Base-by-base conservation (phyloP, 2,888 invertebrate genomes). In the Terebella lapidaria region DNA sequence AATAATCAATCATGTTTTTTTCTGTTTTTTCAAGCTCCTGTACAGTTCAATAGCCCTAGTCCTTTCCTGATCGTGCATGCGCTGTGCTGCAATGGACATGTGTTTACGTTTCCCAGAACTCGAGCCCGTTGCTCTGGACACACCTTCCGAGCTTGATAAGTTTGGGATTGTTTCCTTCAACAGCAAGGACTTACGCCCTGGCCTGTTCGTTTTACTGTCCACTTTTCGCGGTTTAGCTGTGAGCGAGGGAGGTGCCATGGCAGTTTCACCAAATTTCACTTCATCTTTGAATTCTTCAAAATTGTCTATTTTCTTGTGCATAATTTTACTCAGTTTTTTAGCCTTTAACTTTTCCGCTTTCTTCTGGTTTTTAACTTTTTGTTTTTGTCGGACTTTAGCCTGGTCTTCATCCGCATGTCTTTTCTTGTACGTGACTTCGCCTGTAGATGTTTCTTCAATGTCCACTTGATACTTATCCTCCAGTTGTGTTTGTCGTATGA, bases 181-280 rank as follows among this genome's bases (percentile, higher is more conserved):
- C n/a, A n/a, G 42, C 42, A 10, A n/a, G 42, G 42, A 35, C 42
- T 35, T 35, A 35, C 42, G 42, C n/a, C 42, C n/a, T 35, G n/a
- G 4, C 15, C 22, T 10, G 10, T 35, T 55, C n/a, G 10, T 35
- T 15, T 15, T 35, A 15, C 10, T n/a, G n/a, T 18, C 56, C 22
- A 69, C 69, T 61, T 72, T 72, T 24, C 72, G 64, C 2, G 74
- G 74, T 59, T 68, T 69, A 1, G 71, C 67, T 42, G 68, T 67
- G 10, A 73, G 47, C 5, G 57, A 57, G n/a, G 74, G 74, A 4
- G 74, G 74, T 30, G 65, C 68, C 62, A 68, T 64, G 3, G 66
- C 74, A 28, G 73, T 70, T 57, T 74, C 74, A n/a, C 74, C 74
- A 68, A 74, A 74, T 35, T 15, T 35, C 3, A 74, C 72, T 10